These are phyloP conservation scores for Parazoanthus atlanticus DNA, from an alignment of 92 coral and sea anemone species.

Conservation along the genomic window DNA sequence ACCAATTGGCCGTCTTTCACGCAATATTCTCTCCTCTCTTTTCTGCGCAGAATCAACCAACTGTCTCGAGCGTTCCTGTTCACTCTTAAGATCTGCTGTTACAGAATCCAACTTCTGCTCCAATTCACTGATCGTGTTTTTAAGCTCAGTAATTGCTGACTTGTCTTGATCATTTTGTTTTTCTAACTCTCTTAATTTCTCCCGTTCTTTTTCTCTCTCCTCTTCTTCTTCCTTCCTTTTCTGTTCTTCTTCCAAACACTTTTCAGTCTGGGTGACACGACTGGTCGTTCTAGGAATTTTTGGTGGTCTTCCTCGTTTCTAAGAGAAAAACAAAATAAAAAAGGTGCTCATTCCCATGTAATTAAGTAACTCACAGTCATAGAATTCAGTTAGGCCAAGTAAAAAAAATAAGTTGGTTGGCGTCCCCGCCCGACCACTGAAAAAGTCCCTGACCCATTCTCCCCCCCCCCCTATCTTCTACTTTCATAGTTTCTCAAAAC, in stretches of 20 bases:
- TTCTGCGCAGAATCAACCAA: constrained; percentile 54
- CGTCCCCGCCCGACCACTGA: no score
- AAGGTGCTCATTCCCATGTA: no score
- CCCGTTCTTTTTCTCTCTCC: background rate
- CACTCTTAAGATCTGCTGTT: constrained; percentile 65
- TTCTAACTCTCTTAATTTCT: constrained; percentile 19
- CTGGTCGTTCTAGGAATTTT: background rate
- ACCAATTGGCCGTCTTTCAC: constrained; percentile 14
- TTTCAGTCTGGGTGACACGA: constrained; percentile 27
- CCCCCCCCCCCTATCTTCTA: no score
- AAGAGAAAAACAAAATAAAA: background rate
- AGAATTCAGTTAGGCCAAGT: no score
- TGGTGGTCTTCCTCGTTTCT: constrained; percentile 25
- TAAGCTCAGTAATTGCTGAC: constrained; percentile 66
- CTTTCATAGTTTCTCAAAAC: no score
- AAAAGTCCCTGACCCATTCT: no score
- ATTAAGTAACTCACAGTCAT: no score
- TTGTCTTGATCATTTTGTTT: constrained; percentile 48
- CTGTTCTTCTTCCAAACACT: background rate
- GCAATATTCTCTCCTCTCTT: constrained; percentile 47
- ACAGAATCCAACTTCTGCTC: constrained; percentile 72
- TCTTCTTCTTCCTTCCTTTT: background rate
- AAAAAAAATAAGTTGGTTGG: no score
- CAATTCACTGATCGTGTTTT: constrained; percentile 59
- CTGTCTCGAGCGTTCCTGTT: constrained; percentile 70